phyloP scores from a whole-genome alignment of 2,113 vertebrate genomes.

The Nematolebias whitei region DNA sequence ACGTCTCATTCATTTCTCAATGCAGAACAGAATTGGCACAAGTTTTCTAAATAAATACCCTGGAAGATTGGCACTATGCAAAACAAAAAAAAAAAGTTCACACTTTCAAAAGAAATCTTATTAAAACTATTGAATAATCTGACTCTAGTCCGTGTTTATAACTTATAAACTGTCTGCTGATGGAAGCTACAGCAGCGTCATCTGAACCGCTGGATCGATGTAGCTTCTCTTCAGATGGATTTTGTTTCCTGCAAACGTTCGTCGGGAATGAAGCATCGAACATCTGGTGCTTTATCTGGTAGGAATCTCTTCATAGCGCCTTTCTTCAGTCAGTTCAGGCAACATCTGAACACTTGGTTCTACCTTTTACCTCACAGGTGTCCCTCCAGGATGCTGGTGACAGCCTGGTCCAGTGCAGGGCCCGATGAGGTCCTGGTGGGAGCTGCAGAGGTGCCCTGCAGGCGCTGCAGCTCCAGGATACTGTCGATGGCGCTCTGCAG shows the following conservation, averaged over 20 bases:
- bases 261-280: slow-evolving; percentile 73
- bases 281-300: slow-evolving; percentile 70
- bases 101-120: slow-evolving; percentile 72
- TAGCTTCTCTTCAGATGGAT: slow-evolving; percentile 71
- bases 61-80: slow-evolving; percentile 80
- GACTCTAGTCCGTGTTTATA: slow-evolving; percentile 69
- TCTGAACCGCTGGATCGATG: slow-evolving; percentile 74
- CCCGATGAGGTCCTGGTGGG: slow-evolving; percentile 52
- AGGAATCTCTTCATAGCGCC: slow-evolving; percentile 66
- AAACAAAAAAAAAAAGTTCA: slow-evolving; percentile 66
- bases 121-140: slow-evolving; percentile 76
- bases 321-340: slow-evolving; percentile 36
- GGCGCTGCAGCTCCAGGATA: slow-evolving; percentile 83
- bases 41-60: slow-evolving; percentile 79
- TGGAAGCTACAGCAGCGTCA: slow-evolving; percentile 66
- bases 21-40: slow-evolving; percentile 74
- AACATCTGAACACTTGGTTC: slow-evolving; percentile 44
- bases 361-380: slow-evolving; percentile 68
- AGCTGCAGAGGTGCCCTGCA: slow-evolving; percentile 74
- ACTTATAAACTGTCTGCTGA: slow-evolving; percentile 77
- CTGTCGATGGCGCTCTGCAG: slow-evolving; percentile 86
- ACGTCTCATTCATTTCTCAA: slow-evolving; percentile 35
- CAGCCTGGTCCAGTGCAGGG: slow-evolving; percentile 73
- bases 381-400: slow-evolving; percentile 79
- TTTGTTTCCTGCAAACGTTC: slow-evolving; percentile 68